Percentiles rank a stretch among this genome's conserved stretches.
Conservation (phyloP, 2,797 vertebrate species). For the Cossypha heuglini region DNA sequence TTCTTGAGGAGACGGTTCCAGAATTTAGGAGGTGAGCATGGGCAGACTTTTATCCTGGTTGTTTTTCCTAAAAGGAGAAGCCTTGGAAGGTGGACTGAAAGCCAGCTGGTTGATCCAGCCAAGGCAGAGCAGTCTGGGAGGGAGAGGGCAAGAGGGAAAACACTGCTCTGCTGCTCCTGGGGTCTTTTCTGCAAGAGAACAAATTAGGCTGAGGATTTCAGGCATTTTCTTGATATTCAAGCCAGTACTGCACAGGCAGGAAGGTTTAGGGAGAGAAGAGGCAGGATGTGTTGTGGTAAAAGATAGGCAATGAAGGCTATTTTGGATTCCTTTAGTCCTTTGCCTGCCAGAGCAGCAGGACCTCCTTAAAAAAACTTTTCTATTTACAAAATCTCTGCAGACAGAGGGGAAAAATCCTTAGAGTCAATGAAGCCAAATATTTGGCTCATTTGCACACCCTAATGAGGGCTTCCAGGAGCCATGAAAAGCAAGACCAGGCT, state of each 20-base stretch:
- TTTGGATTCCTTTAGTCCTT: not conserved
- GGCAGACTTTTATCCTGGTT: accelerated
- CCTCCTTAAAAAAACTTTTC: not conserved
- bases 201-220: not conserved
- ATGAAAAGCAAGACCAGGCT: not conserved
- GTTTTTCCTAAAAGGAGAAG: not conserved
- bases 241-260: accelerated
- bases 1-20: not conserved
- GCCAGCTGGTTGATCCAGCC: not conserved
- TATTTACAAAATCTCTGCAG: not conserved
- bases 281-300: not conserved
- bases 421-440: not conserved
- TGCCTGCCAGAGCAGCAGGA: not conserved
- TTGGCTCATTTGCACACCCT: not conserved
- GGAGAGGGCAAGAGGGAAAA: not conserved
- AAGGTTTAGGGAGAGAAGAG: not conserved
- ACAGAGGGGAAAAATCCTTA: not conserved
- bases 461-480: not conserved
- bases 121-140: not conserved
- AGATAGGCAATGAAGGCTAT: not conserved
- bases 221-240: not conserved
- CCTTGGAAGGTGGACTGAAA: not conserved
- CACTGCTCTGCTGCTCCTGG: not conserved
- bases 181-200: not conserved
- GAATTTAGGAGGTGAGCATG: accelerated